Conservation (phyloP, 2,113 vertebrate genomes). For the Hippoglossus stenolepis region DNA sequence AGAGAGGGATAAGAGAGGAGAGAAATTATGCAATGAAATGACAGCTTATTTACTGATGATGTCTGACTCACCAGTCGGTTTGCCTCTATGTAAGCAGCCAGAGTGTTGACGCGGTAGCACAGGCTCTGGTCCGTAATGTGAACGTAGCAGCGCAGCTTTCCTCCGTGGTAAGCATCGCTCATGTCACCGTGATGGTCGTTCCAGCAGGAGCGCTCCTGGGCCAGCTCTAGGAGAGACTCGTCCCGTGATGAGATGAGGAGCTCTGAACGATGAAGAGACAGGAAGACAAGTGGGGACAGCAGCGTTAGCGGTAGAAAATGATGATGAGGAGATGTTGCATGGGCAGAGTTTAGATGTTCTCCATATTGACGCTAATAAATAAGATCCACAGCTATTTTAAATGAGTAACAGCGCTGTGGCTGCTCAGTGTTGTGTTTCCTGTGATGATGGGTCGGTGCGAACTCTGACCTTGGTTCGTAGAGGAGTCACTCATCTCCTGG, state of each 20-base stretch:
- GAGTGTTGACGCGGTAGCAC: slow-evolving; percentile 93
- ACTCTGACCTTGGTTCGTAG: slow-evolving; percentile 59
- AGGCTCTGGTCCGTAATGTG: slow-evolving; percentile 93
- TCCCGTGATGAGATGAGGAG: slow-evolving; percentile 89
- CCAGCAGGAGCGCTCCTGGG: slow-evolving; percentile 91
- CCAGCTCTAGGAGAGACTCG: slow-evolving; percentile 85
- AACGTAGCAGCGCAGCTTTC: slow-evolving; percentile 93
- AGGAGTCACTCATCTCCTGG: slow-evolving; percentile 85
- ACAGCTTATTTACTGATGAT: background rate
- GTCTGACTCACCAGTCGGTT: slow-evolving; percentile 90
- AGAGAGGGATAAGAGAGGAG: background rate
- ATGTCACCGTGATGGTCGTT: slow-evolving; percentile 92
- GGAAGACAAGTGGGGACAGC: background rate
- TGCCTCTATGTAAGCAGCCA: slow-evolving; percentile 94
- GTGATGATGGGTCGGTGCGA: no score
- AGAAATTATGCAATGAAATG: background rate
- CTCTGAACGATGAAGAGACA: slow-evolving; percentile 72
- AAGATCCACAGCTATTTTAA: slow-evolving; percentile 1
- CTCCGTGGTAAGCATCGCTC: slow-evolving; percentile 89
- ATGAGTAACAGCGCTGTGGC: background rate
- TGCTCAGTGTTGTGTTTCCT: background rate
- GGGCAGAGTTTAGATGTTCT: background rate
- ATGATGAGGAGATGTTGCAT: background rate
- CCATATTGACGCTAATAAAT: background rate
- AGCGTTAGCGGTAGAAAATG: background rate